Evolutionary conservation across 1,140 invertebrate species (phyloP).

Genomic region (Araneus ventricosus): DNA sequence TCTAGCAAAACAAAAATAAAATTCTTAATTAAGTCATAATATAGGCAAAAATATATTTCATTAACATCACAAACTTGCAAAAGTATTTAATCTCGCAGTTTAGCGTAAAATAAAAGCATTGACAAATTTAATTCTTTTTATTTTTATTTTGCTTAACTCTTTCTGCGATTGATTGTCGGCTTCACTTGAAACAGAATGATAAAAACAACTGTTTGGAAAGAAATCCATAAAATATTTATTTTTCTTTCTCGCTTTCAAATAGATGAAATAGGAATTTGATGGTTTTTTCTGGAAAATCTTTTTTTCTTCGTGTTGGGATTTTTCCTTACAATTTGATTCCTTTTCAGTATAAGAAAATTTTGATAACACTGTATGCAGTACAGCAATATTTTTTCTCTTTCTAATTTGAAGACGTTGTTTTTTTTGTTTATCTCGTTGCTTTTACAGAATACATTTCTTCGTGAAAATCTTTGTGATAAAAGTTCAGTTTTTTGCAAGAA

Average conservation of each 20-base stretch:
- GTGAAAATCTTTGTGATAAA: neutral
- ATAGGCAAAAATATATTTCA: neutral
- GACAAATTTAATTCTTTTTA: neutral
- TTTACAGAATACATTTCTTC: neutral
- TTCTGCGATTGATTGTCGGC: neutral
- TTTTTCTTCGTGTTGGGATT: neutral
- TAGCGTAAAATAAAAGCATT: neutral
- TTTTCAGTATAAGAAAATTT: neutral
- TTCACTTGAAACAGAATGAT: neutral
- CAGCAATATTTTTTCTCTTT: neutral
- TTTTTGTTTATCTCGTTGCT: neutral
- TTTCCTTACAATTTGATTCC: neutral
- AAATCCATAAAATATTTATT: constrained; percentile 1
- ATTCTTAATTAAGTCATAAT: neutral
- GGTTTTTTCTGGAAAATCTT: neutral
- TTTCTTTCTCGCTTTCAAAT: neutral
- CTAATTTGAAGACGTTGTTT: neutral
- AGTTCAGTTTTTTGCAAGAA: neutral
- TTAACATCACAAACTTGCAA: neutral
- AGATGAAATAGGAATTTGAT: neutral
- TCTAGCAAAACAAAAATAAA: too few relatives aligned
- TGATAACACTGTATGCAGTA: neutral
- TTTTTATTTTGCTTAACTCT: neutral
- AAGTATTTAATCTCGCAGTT: neutral
- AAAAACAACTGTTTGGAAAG: neutral